Base-by-base conservation (phyloP, 2,888 invertebrate species). In the Lycia hirtaria region DNA sequence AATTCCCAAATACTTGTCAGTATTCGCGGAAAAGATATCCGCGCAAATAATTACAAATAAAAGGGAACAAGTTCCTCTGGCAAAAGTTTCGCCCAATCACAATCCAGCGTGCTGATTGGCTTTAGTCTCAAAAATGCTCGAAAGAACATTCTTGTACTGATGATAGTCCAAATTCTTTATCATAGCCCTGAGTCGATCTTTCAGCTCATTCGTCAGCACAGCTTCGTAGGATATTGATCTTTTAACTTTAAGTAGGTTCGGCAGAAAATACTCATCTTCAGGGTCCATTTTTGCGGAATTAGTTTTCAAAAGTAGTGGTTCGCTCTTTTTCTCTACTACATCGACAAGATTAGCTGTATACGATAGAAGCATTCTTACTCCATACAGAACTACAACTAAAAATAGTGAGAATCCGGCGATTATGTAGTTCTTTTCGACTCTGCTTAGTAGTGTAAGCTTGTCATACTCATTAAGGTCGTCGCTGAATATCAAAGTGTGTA, bases 351-450 rank as follows among this genome's bases (percentile, higher is more conserved):
- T 78, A 26, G 87, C 81, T 3, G 87, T 72, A 24, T 86, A 88
- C 0, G 72, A 63, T 1, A 85, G 56, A 20, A 89, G 65, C 3
- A 78, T 73, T 73, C 72, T 73, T 0, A 88, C 56, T 2, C 88
- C 88, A 37, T 81, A 83, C 14, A 81, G 56, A 0, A 87, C 83
- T 3, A 88, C 79, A 1, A 85, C 77, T 30, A 90, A 64, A 52
- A 87, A 88, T 9, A 89, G 71, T 0, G 89, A 89, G 50, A 87
- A 88, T n/a, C 88, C 88, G 53, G 88, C 80, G 10, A 87, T 78
- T 0, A 85, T 76, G 53, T 88, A 89, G 54, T 84, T 84, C 70
- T 83, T 87, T 56, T 88, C 87, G 0, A 85, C 70, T n/a, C 70
- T 75, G 35, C 72, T 77, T 1, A 88, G 56, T 1, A 85, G 41